Base-by-base conservation (phyloP, 2,797 vertebrate genomes). In the Champsocephalus esox region DNA sequence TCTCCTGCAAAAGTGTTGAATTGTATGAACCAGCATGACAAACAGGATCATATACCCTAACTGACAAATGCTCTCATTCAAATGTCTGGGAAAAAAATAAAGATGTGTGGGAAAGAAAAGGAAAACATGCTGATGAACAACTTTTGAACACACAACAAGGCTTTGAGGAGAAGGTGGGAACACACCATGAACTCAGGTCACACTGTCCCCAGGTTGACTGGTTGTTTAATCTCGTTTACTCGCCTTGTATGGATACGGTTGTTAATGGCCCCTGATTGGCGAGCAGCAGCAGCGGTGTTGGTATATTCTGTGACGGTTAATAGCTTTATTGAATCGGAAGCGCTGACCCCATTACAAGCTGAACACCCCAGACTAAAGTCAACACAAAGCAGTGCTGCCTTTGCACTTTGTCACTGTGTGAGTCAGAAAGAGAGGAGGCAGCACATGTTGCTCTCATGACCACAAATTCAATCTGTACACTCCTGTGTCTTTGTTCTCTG, bases 301-400 rank as follows among this genome's bases (percentile, higher is more conserved):
- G 89, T 92, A 87, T 90, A 84, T 90, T 93, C 90, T 77, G 84
- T 59, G 85, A 65, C 44, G 51, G 84, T 88, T 93, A 89, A 94
- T 88, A 80, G 92, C 85, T 89, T 92, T 90, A 94, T 90, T 93
- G 89, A 95, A 94, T 90, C 72, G 69, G 84, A 93, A 90, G 73
- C 51, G 89, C 93, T 95, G 93, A 94, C 92, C 90, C 75, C 82
- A 90, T 93, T 93, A 83, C 92, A 94, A 90, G 90, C 90, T 87
- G 92, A 94, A 94, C 88, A 81, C 82, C 89, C 91, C 49, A 89
- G 90, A 94, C 85, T 78, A 73, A 80, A 87, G 82, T 79, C 81
- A 79, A 88, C 89, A 94, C 92, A 94, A 94, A 92, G 86, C 92
- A 72, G 43, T 49, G 70, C 85, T 92, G 86, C 88, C 83, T 89